A percentile compares a stretch with the other conserved stretches of the same genome.
Evolutionary conservation across 2,113 vertebrate species (phyloP).

Genomic region (Callithrix jacchus): DNA sequence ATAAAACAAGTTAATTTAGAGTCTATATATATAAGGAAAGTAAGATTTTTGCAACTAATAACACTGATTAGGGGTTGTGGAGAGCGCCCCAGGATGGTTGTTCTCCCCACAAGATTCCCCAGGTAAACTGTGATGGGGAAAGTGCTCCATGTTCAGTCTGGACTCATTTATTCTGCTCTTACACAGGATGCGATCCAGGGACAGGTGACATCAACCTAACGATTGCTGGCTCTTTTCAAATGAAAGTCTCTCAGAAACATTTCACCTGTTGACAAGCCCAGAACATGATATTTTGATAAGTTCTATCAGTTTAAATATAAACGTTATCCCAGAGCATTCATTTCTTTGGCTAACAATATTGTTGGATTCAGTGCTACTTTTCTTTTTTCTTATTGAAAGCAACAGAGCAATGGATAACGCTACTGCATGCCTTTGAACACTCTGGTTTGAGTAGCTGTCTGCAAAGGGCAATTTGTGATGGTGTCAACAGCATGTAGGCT

Average conservation of each 20-base stretch:
- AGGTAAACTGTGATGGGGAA: background rate
- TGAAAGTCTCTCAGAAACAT: background rate
- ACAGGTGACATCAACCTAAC: background rate
- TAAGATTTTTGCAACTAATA: background rate
- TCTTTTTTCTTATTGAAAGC: background rate
- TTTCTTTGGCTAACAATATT: background rate
- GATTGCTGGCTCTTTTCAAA: background rate
- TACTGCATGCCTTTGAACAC: background rate
- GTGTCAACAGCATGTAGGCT: background rate
- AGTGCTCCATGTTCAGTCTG: background rate
- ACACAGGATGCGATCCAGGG: background rate
- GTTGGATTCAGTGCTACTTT: background rate
- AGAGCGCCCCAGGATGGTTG: background rate
- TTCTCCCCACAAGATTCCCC: background rate
- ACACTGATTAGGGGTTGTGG: background rate
- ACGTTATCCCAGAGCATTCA: background rate
- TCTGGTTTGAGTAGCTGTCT: background rate
- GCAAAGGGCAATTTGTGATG: background rate
- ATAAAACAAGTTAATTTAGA: conserved; percentile 30
- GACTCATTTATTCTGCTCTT: background rate
- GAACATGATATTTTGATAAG: background rate
- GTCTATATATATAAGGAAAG: background rate
- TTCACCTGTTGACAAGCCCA: background rate
- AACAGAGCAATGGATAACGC: background rate
- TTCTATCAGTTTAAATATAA: background rate